phyloP scores from a whole-genome alignment of 2,113 vertebrate genomes.

The Amazona vittata region DNA sequence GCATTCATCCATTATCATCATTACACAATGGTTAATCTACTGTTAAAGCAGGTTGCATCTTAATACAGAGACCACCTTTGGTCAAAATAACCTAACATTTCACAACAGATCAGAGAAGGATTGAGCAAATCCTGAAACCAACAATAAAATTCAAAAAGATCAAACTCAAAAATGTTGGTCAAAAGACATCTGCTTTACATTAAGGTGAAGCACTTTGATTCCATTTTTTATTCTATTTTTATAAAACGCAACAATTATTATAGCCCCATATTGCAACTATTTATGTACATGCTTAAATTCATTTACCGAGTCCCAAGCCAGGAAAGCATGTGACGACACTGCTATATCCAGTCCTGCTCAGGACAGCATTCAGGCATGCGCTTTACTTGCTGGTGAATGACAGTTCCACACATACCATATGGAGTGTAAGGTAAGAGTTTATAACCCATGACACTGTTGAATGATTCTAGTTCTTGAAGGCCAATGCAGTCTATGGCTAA shows the following conservation, averaged over 20 bases:
- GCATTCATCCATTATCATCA: conserved; percentile 19
- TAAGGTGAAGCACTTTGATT: neutral
- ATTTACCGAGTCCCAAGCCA: neutral
- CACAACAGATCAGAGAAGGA: neutral
- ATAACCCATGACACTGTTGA: neutral
- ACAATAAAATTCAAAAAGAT: neutral
- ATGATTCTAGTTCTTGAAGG: neutral
- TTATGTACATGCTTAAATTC: neutral
- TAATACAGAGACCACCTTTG: neutral
- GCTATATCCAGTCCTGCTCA: neutral
- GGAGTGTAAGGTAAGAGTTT: neutral
- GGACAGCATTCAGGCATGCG: neutral
- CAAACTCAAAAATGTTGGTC: neutral
- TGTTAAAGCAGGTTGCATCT: conserved; percentile 16
- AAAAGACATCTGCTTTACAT: neutral
- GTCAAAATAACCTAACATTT: neutral
- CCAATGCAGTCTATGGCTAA: neutral
- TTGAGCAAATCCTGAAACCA: neutral
- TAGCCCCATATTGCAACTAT: neutral
- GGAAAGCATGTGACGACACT: neutral
- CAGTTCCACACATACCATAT: neutral
- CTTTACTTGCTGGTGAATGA: neutral
- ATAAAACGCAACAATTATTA: neutral
- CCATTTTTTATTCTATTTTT: neutral
- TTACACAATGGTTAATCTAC: conserved; percentile 2